Evolutionary conservation across 2,113 vertebrate species (phyloP).

Genomic region (Ailuropoda melanoleuca): DNA sequence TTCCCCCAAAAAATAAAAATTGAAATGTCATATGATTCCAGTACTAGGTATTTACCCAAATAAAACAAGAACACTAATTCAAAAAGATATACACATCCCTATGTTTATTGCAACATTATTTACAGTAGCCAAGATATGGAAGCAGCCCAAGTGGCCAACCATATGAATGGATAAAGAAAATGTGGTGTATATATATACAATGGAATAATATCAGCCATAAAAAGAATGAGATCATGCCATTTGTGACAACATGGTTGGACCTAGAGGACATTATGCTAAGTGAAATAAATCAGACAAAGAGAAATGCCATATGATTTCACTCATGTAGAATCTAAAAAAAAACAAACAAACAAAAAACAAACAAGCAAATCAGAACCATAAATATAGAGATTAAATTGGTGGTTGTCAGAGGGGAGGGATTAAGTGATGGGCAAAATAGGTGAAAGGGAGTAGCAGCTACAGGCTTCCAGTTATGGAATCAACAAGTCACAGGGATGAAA

Average conservation of each 20-base stretch:
- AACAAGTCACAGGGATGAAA: not conserved
- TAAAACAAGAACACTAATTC: not conserved
- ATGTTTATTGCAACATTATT: not conserved
- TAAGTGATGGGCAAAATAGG: not conserved
- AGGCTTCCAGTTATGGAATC: not conserved
- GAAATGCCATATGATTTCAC: not conserved
- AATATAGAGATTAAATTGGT: not conserved
- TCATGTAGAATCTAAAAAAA: not conserved
- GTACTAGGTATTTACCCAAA: not conserved
- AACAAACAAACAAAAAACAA: not conserved
- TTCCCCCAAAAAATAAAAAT: not conserved
- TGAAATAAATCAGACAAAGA: not conserved
- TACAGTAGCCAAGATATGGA: not conserved
- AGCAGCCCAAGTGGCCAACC: not conserved
- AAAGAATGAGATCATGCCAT: not conserved
- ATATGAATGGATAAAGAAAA: not conserved
- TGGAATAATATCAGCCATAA: not conserved
- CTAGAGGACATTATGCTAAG: not conserved
- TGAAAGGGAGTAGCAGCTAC: not conserved
- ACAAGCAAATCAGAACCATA: not conserved
- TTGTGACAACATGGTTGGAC: not conserved
- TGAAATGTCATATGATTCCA: not conserved
- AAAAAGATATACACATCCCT: not conserved
- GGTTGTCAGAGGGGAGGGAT: not conserved
- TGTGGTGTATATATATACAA: not conserved